Conservation (phyloP, 2,888 invertebrate genomes). For the Protula sp. region DNA sequence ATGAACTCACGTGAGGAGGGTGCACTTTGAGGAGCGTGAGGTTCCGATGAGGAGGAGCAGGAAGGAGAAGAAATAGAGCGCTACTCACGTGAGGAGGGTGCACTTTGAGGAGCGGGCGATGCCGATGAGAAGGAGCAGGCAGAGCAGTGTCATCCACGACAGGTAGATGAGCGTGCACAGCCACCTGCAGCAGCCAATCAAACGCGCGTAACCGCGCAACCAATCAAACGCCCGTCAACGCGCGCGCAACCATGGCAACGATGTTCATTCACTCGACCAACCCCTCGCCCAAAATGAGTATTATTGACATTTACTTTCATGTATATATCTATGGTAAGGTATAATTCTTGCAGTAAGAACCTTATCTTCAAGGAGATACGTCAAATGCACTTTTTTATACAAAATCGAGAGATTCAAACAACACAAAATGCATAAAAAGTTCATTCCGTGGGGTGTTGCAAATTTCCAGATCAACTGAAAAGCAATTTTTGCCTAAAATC, state of each 20-base stretch:
- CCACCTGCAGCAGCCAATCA: slow-evolving; percentile 20
- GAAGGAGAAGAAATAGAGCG: too few relatives aligned
- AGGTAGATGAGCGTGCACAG: slow-evolving; percentile 16
- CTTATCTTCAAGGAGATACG: too few relatives aligned
- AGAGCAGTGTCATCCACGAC: slow-evolving; percentile 21
- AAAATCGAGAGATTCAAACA: too few relatives aligned
- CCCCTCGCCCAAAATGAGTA: background rate
- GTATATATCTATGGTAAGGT: background rate
- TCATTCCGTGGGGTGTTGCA: too few relatives aligned
- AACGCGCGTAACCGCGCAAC: too few relatives aligned
- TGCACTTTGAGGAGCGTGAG: slow-evolving; percentile 22
- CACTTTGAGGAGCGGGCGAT: slow-evolving; percentile 24
- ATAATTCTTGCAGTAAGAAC: too few relatives aligned
- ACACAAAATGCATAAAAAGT: too few relatives aligned
- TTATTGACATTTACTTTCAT: background rate
- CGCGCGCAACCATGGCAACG: too few relatives aligned
- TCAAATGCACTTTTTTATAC: too few relatives aligned
- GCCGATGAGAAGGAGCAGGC: slow-evolving; percentile 21
- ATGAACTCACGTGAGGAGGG: slow-evolving; percentile 24
- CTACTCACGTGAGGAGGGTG: slow-evolving; percentile 23
- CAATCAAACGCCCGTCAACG: too few relatives aligned
- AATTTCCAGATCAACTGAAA: too few relatives aligned
- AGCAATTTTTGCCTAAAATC: too few relatives aligned
- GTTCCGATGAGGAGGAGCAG: slow-evolving; percentile 22
- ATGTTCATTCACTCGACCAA: background rate